A percentile compares a stretch with the other conserved stretches of the same genome.
Evolutionary conservation across 2,113 vertebrate species (phyloP).

Genomic region (Thamnophis sirtalis): DNA sequence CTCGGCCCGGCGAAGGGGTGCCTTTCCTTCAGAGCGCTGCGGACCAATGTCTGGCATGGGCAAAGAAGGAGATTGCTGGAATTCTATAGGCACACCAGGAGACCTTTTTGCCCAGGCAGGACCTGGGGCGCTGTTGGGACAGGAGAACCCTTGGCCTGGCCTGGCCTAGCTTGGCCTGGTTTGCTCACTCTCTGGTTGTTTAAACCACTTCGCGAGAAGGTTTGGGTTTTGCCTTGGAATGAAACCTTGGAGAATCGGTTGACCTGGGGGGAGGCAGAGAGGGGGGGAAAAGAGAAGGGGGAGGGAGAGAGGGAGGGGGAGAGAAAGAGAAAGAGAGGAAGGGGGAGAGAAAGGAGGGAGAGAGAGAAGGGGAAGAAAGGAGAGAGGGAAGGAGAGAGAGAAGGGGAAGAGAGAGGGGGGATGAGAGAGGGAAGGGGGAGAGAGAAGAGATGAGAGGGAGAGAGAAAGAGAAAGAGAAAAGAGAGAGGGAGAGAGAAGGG

Average conservation of each 20-base stretch:
- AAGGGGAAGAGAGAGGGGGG: too few species aligned
- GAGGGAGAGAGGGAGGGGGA: too few species aligned
- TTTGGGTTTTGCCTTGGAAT: not conserved
- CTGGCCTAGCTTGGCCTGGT: not conserved
- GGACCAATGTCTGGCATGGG: not conserved
- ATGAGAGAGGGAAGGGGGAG: too few species aligned
- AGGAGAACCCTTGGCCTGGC: not conserved
- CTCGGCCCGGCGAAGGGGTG: not conserved
- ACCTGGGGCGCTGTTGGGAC: not conserved
- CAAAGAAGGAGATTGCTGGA: not conserved
- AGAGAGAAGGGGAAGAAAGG: not conserved
- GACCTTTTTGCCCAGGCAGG: not conserved
- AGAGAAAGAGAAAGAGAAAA: not conserved
- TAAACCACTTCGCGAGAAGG: not conserved
- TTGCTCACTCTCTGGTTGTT: not conserved
- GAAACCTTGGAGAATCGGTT: too few species aligned
- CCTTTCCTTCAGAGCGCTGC: not conserved
- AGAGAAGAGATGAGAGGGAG: not conserved
- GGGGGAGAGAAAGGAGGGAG: too few species aligned
- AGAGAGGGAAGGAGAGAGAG: too few species aligned
- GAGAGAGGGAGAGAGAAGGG: too few species aligned
- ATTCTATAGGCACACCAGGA: not conserved
- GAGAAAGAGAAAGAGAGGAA: not conserved
- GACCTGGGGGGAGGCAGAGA: fast-evolving
- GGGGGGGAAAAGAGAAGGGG: too few species aligned